Evolutionary conservation across 2,113 vertebrate genomes (phyloP), one percentile per base, ranked within the genome.

Genomic region (Nesogale talazaci): DNA sequence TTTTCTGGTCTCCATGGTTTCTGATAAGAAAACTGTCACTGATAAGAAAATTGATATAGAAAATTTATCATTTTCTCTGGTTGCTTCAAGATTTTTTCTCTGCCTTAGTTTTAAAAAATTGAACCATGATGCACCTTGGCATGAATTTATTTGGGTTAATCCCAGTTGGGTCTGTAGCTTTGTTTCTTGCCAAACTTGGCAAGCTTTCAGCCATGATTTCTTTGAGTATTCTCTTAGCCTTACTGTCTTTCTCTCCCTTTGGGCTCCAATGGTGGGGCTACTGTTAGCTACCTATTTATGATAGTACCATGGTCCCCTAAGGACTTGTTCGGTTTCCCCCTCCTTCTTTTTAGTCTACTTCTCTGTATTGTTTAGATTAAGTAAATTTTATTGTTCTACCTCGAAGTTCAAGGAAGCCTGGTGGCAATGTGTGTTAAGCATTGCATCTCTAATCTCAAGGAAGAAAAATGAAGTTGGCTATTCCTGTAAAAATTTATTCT

Each of bases 241-340:
- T 12, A 61, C 78, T 42, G 75, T 82, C 63, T 61, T 61, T 83
- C 57, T 77, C 87, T 77, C 76, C 46, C 86, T 86, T n/a, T 77
- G 14, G 22, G 31, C 19, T 88, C 46, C 22, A 79, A 1, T 25
- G 36, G 46, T 14, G 25, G 31, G 14, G 65, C 10, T 81, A 72
- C 10, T 81, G 12, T 78, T 78, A 42, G 27, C 52, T 27, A 42
- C 10, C 27, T 22, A 74, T 29, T 17, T 65, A 31, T 16, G 25
- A 3, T 11, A 75, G 56, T 63, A 3, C 6, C 10, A 76, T 4
- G 14, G 57, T 12, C 52, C 36, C 34, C 20, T 17, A 29, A 82
- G 38, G 19, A 34, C 69, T 61, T 19, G 59, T 61, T 61, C 20
- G 23, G 2, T 61, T 25, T 63, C 6, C 61, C 42, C 76, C 84